Evolutionary conservation across 1,140 invertebrate species (phyloP).

Genomic region (Diuraphis noxia): DNA sequence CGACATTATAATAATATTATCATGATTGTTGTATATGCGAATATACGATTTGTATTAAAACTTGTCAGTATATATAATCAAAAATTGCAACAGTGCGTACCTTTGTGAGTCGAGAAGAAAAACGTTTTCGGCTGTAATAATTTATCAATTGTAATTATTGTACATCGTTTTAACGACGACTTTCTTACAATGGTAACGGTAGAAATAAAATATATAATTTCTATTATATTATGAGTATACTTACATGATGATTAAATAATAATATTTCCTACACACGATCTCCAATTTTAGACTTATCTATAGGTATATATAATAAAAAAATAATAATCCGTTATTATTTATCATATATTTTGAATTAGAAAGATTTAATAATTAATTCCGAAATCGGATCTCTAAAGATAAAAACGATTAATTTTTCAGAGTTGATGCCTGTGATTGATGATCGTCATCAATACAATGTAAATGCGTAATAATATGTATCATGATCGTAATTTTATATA

Average conservation of each 20-base stretch:
- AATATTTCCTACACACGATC: not conserved
- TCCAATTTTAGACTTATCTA: not conserved
- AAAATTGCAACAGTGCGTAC: not conserved
- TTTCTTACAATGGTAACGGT: not conserved
- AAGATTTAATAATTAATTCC: constrained; percentile 8
- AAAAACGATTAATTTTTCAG: constrained; percentile 13
- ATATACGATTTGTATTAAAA: not conserved
- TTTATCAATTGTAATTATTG: constrained; percentile 3
- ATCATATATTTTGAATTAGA: not conserved
- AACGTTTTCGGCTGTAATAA: not conserved
- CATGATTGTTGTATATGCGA: not conserved
- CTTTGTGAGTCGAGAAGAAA: not conserved
- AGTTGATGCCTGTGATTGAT: not conserved
- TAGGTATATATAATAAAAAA: not conserved
- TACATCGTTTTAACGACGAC: not conserved
- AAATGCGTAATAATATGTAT: not conserved
- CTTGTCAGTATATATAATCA: not conserved
- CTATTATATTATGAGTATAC: not conserved
- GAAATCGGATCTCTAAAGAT: constrained; percentile 12
- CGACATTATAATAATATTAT: not conserved
- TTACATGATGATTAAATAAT: not conserved
- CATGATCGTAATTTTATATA: not conserved
- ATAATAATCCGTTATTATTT: not conserved
- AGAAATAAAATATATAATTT: not conserved
- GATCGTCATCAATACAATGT: not conserved